phyloP scores from a whole-genome alignment of 2,113 vertebrate genomes.

The Poecilia latipinna region DNA sequence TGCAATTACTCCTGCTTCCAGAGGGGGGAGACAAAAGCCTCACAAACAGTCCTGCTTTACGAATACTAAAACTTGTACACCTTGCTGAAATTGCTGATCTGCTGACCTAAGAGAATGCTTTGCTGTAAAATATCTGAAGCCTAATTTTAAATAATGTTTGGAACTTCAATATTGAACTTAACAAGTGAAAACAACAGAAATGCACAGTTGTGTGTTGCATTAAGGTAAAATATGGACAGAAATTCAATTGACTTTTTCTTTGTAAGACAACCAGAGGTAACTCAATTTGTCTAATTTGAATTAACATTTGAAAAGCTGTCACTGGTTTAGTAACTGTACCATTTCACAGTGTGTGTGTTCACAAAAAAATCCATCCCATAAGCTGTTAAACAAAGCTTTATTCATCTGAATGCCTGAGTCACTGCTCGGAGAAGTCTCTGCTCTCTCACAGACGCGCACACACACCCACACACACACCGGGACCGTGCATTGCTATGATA shows the following conservation, averaged over 20 bases:
- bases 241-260: not conserved
- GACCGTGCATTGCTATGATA: conserved; percentile 61
- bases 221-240: not conserved
- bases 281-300: not conserved
- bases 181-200: not conserved
- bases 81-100: not conserved
- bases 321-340: not conserved
- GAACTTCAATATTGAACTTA: not conserved
- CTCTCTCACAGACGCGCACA: conserved; percentile 13
- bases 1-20: not conserved
- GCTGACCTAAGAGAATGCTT: not conserved
- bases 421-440: conserved; percentile 56
- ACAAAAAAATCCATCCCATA: conserved; percentile 7
- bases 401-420: conserved; percentile 61
- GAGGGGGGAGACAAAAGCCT: conserved; percentile 4
- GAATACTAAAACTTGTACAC: not conserved
- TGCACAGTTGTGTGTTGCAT: not conserved
- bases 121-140: conserved; percentile 4
- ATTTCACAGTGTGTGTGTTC: conserved; percentile 1
- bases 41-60: not conserved
- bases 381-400: conserved; percentile 49
- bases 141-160: not conserved
- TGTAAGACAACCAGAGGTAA: not conserved
- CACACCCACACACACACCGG: conserved; percentile 46
- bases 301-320: conserved; percentile 11